These are phyloP conservation scores for Zaprionus capensis DNA, from an alignment of 1,140 invertebrate species.

Conservation along the genomic window DNA sequence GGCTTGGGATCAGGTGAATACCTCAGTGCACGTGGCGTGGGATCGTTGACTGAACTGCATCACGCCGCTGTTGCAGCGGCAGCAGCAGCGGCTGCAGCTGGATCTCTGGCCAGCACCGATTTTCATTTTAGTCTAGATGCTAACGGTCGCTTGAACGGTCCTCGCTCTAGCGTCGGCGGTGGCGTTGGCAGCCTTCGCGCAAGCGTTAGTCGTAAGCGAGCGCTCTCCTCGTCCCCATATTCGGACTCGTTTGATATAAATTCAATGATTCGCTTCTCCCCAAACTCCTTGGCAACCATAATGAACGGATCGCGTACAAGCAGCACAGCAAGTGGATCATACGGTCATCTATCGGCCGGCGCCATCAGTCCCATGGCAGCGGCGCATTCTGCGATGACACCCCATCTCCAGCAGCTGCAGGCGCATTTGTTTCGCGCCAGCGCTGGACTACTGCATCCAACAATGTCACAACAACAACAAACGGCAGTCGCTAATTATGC, in stretches of 20 bases:
- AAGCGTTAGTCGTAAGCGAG: slow-evolving; percentile 93
- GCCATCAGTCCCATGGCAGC: slow-evolving; percentile 85
- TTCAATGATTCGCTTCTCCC: slow-evolving; percentile 97
- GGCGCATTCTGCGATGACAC: slow-evolving; percentile 87
- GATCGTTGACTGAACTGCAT: slow-evolving; percentile 72
- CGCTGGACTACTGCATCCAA: slow-evolving; percentile 86
- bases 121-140: slow-evolving; percentile 91
- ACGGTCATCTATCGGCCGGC: slow-evolving; percentile 97
- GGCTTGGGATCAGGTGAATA: slow-evolving; percentile 77
- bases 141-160: slow-evolving; percentile 83
- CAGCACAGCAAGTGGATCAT: slow-evolving; percentile 94
- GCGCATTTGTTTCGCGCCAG: slow-evolving; percentile 89
- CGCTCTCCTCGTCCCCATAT: slow-evolving; percentile 96
- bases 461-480: slow-evolving; percentile 84
- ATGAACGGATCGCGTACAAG: slow-evolving; percentile 94
- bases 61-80: slow-evolving; percentile 72
- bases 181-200: slow-evolving; percentile 85
- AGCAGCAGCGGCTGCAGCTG: slow-evolving; percentile 56
- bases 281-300: slow-evolving; percentile 95
- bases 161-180: slow-evolving; percentile 84
- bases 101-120: slow-evolving; percentile 89
- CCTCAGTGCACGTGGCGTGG: slow-evolving; percentile 60
- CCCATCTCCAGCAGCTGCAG: slow-evolving; percentile 91
- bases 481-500: slow-evolving; percentile 84
- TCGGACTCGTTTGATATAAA: slow-evolving; percentile 97